Evolutionary conservation across 1,140 invertebrate genomes (phyloP), one percentile per base, ranked within the genome.

Genomic region (Drosophila oshimai): DNA sequence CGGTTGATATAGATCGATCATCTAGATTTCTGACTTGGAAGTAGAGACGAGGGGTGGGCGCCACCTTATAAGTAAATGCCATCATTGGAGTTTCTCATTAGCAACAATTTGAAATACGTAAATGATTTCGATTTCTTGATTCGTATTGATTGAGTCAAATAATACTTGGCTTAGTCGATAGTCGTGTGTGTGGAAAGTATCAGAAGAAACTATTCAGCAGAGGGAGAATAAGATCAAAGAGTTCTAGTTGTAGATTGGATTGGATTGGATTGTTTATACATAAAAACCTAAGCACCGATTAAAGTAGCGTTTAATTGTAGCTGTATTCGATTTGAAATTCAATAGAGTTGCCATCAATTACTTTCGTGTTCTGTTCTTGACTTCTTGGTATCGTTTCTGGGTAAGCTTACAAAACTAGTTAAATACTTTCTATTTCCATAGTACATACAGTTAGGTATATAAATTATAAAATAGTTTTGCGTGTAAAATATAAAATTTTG

Each of bases 391-490:
- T 80, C 37, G 29, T 15, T 49, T 68, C 57, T 70, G 55, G 42
- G 22, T 87, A 76, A 87, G 73, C 83, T 88, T 87, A 88, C 37
- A 87, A 87, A 87, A 87, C 81, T 87, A 87, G 68, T 87, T 87
- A 87, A 87, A 87, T 87, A 88, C 83, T 87, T 77, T 78, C 76
- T 81, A 87, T 81, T 73, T 77, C 44, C 42, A 86, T 86, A 87
- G 80, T 86, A 86, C 75, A 79, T 83, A 83, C 79, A 83, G 60
- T 83, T 84, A 86, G 80, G 71, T 84, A 87, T 87, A 87, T 81
- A 87, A 87, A 87, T 87, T 87, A 87, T 87, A 87, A 87, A 87
- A 87, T 87, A 87, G 81, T 81, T 87, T 80, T 76, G 80, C 81
- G 72, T 86, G 81, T 86, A 86, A 86, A 86, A 87, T 86, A 86